A percentile compares a stretch with the other conserved stretches of the same genome.
Conservation (phyloP, 2,113 vertebrate genomes). For the Toxotes jaculatrix region DNA sequence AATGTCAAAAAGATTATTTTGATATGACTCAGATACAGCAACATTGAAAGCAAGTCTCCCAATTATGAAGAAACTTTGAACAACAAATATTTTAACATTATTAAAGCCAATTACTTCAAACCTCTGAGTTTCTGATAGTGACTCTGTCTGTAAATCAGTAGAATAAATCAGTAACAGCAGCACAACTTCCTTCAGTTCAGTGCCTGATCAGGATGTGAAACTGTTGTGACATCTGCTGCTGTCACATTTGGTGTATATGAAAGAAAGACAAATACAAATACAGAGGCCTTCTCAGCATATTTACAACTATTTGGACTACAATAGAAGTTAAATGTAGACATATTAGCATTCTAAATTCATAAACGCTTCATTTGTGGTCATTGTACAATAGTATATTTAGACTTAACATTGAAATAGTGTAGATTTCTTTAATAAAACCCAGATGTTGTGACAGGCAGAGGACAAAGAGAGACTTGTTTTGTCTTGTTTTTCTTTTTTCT, state of each 20-base stretch:
- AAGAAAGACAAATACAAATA: slow-evolving; percentile 48
- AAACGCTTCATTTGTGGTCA: slow-evolving; percentile 40
- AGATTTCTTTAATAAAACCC: slow-evolving; percentile 39
- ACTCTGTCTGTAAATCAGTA: slow-evolving; percentile 38
- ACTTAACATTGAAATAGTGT: slow-evolving; percentile 36
- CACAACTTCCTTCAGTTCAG: slow-evolving; percentile 52
- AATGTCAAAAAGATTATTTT: slow-evolving; percentile 30
- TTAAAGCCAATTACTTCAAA: slow-evolving; percentile 34
- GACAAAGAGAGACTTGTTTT: slow-evolving; percentile 28
- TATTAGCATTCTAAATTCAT: slow-evolving; percentile 42
- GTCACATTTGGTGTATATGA: slow-evolving; percentile 18
- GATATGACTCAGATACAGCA: slow-evolving; percentile 27
- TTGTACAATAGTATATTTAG: slow-evolving; percentile 39
- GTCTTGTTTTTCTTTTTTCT: slow-evolving; percentile 45
- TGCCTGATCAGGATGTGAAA: slow-evolving; percentile 63
- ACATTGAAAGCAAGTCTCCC: slow-evolving; percentile 9
- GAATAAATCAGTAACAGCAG: slow-evolving; percentile 44
- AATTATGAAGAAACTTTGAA: slow-evolving; percentile 13
- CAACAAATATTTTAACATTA: slow-evolving; percentile 18
- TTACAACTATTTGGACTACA: slow-evolving; percentile 30
- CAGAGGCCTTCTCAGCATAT: slow-evolving; percentile 55
- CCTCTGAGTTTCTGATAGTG: slow-evolving; percentile 31
- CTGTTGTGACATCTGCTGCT: slow-evolving; percentile 44
- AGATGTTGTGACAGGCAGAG: slow-evolving; percentile 58
- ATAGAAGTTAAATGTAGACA: slow-evolving; percentile 40